Percentiles rank a stretch among this genome's conserved stretches.
Evolutionary conservation across 2,888 invertebrate species (phyloP).

Genomic region (Heliconius ethilla): DNA sequence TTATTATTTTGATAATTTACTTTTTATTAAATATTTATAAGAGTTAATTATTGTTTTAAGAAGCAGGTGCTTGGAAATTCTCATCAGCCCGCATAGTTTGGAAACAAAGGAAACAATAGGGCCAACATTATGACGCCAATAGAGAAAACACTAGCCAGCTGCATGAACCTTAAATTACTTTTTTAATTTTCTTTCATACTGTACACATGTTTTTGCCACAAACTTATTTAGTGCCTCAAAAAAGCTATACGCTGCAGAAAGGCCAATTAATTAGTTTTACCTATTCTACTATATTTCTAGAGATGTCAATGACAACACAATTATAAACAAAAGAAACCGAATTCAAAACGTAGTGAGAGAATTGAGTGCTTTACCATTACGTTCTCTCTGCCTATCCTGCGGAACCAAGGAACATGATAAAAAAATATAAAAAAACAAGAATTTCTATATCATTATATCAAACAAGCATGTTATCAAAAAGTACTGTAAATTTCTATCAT

Average conservation of each 20-base stretch:
- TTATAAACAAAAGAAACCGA: no score
- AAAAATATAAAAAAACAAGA: neutral
- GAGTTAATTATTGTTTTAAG: neutral
- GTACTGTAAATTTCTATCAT: neutral
- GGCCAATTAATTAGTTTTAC: neutral
- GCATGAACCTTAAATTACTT: conserved; percentile 23
- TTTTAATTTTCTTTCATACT: conserved; percentile 24
- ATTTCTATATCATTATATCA: neutral
- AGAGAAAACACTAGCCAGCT: conserved; percentile 27
- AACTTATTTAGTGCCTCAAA: neutral
- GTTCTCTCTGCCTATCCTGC: neutral
- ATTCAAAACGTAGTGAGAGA: no score
- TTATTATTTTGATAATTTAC: neutral
- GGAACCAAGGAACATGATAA: neutral
- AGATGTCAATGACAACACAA: neutral
- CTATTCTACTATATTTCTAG: neutral
- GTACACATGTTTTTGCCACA: neutral
- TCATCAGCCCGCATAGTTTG: conserved; percentile 31
- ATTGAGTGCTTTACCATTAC: no score
- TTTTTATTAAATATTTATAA: neutral
- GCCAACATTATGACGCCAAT: conserved; percentile 28
- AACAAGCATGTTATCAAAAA: neutral
- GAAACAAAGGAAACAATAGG: conserved; percentile 34
- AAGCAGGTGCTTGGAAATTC: conserved; percentile 5
- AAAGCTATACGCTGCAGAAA: neutral